A percentile compares a stretch with the other conserved stretches of the same genome.
phyloP scores from a whole-genome alignment of 1,140 invertebrate species.

The Trichogramma pretiosum region DNA sequence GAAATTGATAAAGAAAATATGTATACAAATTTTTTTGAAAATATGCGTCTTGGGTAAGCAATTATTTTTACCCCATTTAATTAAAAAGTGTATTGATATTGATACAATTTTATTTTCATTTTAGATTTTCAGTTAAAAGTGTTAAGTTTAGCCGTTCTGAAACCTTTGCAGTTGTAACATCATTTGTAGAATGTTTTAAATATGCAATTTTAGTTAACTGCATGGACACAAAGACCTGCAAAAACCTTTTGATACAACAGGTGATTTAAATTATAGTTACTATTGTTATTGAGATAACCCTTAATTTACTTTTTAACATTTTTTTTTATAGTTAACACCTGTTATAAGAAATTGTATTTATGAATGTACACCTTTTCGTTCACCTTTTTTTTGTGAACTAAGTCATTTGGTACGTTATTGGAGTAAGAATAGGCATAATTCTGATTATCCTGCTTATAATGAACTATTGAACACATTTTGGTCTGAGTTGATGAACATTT shows the following conservation, averaged over 20 bases:
- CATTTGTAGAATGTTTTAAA: constrained; percentile 63
- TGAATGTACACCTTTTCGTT: constrained; percentile 33
- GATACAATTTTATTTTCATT: not conserved
- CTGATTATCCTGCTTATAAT: constrained; percentile 34
- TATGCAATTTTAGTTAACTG: constrained; percentile 48
- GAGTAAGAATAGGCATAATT: constrained; percentile 42
- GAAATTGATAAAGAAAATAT: constrained; percentile 48
- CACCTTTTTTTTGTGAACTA: constrained; percentile 45
- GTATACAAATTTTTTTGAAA: constrained; percentile 59
- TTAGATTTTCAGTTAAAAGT: constrained; percentile 41
- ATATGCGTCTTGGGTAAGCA: constrained; percentile 53
- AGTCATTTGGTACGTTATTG: constrained; percentile 48
- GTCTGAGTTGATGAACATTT: constrained; percentile 40
- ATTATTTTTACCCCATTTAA: too few species aligned
- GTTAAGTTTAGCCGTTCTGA: constrained; percentile 52
- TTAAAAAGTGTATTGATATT: too few species aligned
- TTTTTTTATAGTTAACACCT: constrained; percentile 40
- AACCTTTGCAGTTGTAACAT: constrained; percentile 49
- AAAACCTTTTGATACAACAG: constrained; percentile 33
- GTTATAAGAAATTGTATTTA: constrained; percentile 41
- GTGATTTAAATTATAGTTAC: constrained; percentile 20
- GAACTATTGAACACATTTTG: constrained; percentile 48
- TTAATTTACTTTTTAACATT: constrained; percentile 1
- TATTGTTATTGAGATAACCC: not conserved
- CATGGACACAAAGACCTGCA: constrained; percentile 37